A percentile compares a stretch with the other conserved stretches of the same genome.
Evolutionary conservation across 2,888 invertebrate species (phyloP).

Genomic region (Lasius platythorax): DNA sequence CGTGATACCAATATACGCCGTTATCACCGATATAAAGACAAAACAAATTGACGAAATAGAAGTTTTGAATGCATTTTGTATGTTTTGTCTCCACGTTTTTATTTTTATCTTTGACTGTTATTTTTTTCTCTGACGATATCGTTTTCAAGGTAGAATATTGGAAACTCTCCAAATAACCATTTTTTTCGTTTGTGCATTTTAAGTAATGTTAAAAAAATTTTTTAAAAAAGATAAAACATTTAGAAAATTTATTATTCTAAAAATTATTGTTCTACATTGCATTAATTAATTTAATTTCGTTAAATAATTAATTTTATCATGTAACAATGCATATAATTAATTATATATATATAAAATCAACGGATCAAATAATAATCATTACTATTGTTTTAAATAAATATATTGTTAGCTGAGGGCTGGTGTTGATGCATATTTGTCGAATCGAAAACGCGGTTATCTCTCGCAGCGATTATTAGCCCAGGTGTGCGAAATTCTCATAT

Average conservation of each 20-base stretch:
- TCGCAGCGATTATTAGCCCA: constrained; percentile 68
- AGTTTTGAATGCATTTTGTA: not conserved
- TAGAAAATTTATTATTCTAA: not conserved
- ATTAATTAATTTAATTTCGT: not conserved
- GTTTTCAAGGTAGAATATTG: not conserved
- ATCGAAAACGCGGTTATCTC: constrained; percentile 66
- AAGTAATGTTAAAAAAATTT: not conserved
- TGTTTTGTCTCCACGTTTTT: constrained; percentile 1
- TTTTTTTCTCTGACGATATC: not conserved
- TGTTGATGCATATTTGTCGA: constrained; percentile 31
- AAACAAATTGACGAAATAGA: constrained; percentile 29
- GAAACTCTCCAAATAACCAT: not conserved
- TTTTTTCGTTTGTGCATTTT: not conserved
- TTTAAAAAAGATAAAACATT: not conserved
- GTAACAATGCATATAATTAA: not conserved
- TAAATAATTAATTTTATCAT: not conserved
- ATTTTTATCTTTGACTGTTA: not conserved
- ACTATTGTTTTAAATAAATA: not conserved
- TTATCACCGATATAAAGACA: constrained; percentile 37
- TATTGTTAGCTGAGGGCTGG: not conserved
- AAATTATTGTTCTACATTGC: not conserved
- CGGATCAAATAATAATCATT: not conserved
- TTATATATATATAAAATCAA: not conserved
- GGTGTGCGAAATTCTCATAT: constrained; percentile 75
- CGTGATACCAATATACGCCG: constrained; percentile 32